A percentile compares a stretch with the other conserved stretches of the same genome.
Evolutionary conservation across 2,797 vertebrate genomes (phyloP).

Genomic region (Dallia pectoralis): DNA sequence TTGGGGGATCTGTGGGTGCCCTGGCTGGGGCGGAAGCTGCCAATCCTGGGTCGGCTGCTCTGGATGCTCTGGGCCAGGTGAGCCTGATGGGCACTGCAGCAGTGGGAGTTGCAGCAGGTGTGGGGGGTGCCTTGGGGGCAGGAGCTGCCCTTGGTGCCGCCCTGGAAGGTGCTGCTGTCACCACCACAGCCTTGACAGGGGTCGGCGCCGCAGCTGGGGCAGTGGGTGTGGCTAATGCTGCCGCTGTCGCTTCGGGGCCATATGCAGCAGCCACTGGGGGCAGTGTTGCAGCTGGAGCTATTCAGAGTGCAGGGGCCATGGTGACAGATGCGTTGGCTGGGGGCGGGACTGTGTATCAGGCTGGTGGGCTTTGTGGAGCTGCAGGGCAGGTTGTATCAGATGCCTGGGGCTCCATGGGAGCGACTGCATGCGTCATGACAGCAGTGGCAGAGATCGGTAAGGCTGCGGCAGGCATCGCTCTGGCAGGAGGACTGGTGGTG

Average conservation of each 20-base stretch:
- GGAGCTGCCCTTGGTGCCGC: conserved; percentile 59
- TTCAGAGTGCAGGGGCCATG: conserved; percentile 34
- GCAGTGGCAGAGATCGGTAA: conserved; percentile 67
- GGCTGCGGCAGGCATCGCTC: conserved; percentile 58
- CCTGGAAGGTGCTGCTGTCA: conserved; percentile 53
- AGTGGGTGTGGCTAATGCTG: conserved; percentile 23
- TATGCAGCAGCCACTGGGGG: conserved; percentile 32
- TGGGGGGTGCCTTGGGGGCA: conserved; percentile 63
- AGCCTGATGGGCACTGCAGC: conserved; percentile 56
- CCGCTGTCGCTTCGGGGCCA: conserved; percentile 37
- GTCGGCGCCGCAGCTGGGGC: conserved; percentile 43
- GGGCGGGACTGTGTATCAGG: conserved; percentile 27
- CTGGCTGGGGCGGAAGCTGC: conserved; percentile 59
- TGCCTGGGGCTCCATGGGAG: conserved; percentile 28
- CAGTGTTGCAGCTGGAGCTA: conserved; percentile 24
- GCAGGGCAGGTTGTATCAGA: conserved; percentile 30
- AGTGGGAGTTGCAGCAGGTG: conserved; percentile 67
- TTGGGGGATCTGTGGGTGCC: conserved; percentile 68
- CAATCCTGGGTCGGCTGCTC: conserved; percentile 58
- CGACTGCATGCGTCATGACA: conserved; percentile 43
- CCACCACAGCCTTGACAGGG: conserved; percentile 45
- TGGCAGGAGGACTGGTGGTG: conserved; percentile 68
- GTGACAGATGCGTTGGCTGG: conserved; percentile 34
- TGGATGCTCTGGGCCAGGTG: conserved; percentile 66
- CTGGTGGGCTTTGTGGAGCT: conserved; percentile 17